Evolutionary conservation across 2,888 invertebrate genomes (phyloP).

Genomic region (Trichopoda pennipes): DNA sequence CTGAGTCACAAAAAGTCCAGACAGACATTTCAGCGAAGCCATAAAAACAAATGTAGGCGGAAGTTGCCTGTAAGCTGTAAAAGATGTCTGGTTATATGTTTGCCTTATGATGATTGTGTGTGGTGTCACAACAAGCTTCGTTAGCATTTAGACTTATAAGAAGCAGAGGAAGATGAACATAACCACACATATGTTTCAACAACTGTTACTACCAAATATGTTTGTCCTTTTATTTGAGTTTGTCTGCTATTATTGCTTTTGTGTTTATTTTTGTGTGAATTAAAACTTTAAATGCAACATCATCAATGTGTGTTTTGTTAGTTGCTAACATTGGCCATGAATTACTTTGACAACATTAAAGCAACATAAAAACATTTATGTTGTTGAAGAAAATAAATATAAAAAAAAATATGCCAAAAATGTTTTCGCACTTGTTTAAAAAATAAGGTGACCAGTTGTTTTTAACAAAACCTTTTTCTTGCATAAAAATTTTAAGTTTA

Average conservation of each 20-base stretch:
- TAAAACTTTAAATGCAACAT: conserved; percentile 64
- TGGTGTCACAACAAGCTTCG: conserved; percentile 20
- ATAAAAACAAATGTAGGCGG: conserved; percentile 58
- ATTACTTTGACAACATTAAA: conserved; percentile 67
- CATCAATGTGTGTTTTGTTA: conserved; percentile 68
- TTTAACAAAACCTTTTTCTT: no score
- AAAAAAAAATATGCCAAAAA: conserved; percentile 5
- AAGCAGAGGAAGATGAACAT: conserved; percentile 44
- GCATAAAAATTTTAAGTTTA: no score
- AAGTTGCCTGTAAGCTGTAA: conserved; percentile 58
- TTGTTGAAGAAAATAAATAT: conserved; percentile 30
- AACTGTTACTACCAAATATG: conserved; percentile 53
- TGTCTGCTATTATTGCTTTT: conserved; percentile 32
- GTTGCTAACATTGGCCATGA: conserved; percentile 68
- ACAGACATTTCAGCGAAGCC: conserved; percentile 22
- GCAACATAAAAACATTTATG: conserved; percentile 60
- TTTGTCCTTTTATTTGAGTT: conserved; percentile 11
- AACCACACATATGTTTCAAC: conserved; percentile 62
- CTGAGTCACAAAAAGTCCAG: conserved; percentile 29
- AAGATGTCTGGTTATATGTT: conserved; percentile 34
- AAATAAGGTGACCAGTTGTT: conserved; percentile 21
- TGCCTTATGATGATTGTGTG: not conserved
- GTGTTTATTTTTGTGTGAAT: conserved; percentile 18
- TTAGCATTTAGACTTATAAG: conserved; percentile 23
- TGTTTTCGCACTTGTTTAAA: conserved; percentile 44